These are phyloP conservation scores for Trogon melanurus DNA, from an alignment of 2,113 vertebrate genomes.

Conservation along the genomic window DNA sequence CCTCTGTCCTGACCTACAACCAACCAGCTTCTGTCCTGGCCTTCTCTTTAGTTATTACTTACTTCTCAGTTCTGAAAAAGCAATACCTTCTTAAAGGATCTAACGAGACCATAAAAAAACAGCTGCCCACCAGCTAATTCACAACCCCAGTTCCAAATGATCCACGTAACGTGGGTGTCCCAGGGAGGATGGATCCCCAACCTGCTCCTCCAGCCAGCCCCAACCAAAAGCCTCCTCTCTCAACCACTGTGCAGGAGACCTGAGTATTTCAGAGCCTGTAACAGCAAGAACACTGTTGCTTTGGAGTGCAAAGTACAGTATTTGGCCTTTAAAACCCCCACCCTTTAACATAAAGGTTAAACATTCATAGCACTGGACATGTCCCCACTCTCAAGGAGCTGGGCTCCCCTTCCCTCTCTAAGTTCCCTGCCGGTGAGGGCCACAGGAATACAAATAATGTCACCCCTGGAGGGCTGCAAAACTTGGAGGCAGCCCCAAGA, in stretches of 20 bases:
- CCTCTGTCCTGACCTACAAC: neutral
- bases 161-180: rapidly evolving
- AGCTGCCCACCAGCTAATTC: neutral
- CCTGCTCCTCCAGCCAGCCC: neutral
- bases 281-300: neutral
- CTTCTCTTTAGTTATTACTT: neutral
- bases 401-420: neutral
- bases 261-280: rapidly evolving
- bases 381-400: neutral
- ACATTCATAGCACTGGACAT: neutral
- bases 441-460: neutral
- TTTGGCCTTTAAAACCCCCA: neutral
- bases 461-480: neutral
- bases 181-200: neutral
- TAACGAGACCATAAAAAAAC: neutral
- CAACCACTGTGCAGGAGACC: rapidly evolving
- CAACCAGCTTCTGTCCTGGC: neutral
- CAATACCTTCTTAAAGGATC: rapidly evolving
- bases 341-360: neutral
- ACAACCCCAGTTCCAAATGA: rapidly evolving
- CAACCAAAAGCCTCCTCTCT: neutral
- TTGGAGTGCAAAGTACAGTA: neutral
- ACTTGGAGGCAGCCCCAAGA: neutral
- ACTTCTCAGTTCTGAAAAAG: too few species aligned
- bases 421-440: neutral